These are phyloP conservation scores for Hemibagrus guttatus DNA, from an alignment of 2,797 vertebrate genomes.

Conservation along the genomic window DNA sequence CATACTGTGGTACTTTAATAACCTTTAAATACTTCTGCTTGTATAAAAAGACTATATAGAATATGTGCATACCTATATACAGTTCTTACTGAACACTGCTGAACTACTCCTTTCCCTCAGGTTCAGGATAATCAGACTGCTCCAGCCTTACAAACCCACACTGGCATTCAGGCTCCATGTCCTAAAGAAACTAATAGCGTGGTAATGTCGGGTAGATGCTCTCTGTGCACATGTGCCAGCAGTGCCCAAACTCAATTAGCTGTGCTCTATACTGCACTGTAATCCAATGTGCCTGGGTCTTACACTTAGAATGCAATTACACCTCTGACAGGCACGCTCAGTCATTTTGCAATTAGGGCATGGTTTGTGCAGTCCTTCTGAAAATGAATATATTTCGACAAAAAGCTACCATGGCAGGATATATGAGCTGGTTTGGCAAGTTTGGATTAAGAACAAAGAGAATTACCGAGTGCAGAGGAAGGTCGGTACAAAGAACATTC, in stretches of 20 bases:
- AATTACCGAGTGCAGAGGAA: conserved; percentile 35
- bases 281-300: conserved; percentile 71
- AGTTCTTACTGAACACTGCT: conserved; percentile 1
- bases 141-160: conserved; percentile 1
- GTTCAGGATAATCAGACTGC: background rate
- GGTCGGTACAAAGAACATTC: conserved; percentile 30
- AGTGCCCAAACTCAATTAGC: conserved; percentile 72
- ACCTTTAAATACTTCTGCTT: background rate
- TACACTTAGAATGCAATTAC: conserved; percentile 73
- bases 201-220: conserved; percentile 76
- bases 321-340: conserved; percentile 67
- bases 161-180: conserved; percentile 58
- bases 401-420: conserved; percentile 37
- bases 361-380: conserved; percentile 45
- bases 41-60: background rate
- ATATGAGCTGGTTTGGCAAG: conserved; percentile 39
- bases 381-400: conserved; percentile 43
- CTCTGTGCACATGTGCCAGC: conserved; percentile 71
- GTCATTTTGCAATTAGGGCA: conserved; percentile 63
- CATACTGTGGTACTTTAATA: background rate
- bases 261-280: conserved; percentile 66
- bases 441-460: conserved; percentile 40
- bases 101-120: background rate
- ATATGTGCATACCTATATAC: background rate
- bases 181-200: conserved; percentile 67